phyloP scores from a whole-genome alignment of 2,113 vertebrate species.

The Cygnus buccinator region DNA sequence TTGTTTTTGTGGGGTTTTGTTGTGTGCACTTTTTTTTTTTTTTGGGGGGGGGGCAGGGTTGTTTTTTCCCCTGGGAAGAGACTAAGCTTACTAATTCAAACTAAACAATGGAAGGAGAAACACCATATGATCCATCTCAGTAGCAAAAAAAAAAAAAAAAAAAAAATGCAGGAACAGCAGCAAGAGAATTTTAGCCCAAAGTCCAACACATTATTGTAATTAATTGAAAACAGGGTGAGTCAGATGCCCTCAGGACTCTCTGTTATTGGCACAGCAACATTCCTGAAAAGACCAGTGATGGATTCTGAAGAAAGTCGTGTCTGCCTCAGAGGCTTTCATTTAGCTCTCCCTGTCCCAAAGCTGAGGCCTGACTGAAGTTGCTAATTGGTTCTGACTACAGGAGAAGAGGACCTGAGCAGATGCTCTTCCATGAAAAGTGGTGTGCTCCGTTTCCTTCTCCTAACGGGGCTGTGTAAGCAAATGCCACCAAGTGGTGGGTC shows the following conservation, averaged over 20 bases:
- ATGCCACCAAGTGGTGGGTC: neutral
- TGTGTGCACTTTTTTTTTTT: no score
- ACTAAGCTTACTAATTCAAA: neutral
- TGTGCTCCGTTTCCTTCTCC: neutral
- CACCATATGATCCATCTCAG: neutral
- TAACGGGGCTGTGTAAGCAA: neutral
- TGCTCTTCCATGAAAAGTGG: rapidly evolving
- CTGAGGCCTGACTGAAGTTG: neutral
- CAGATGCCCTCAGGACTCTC: neutral
- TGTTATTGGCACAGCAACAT: neutral
- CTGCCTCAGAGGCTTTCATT: neutral
- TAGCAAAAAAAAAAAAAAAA: neutral
- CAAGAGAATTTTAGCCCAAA: neutral
- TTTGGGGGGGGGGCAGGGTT: no score
- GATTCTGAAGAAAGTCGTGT: neutral
- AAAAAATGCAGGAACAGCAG: neutral
- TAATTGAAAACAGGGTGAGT: neutral
- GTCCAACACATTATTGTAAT: neutral
- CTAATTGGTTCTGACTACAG: neutral
- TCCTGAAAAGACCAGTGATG: neutral
- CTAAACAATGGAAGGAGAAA: neutral
- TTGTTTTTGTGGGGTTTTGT: no score
- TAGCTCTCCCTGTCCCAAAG: neutral
- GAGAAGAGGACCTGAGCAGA: neutral
- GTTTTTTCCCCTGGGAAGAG: neutral